A percentile compares a stretch with the other conserved stretches of the same genome.
These are phyloP conservation scores for Sialis lutaria DNA, from an alignment of 2,888 invertebrate species.

Conservation along the genomic window DNA sequence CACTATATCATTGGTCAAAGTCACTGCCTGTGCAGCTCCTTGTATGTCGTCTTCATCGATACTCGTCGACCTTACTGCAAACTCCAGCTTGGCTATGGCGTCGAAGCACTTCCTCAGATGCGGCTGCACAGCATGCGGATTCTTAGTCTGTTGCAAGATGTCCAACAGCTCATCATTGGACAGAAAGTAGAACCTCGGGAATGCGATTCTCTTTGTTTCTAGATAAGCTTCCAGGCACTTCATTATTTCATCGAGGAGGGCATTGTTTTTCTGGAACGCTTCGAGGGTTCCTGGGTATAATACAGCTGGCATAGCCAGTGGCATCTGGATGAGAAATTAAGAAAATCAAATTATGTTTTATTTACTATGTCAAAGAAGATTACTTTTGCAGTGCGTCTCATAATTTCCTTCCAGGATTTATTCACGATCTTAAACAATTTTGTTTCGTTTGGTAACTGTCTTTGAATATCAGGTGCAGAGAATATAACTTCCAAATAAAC, in stretches of 20 bases:
- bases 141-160: slow-evolving; percentile 54
- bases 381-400: slow-evolving; percentile 65
- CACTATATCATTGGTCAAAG: slow-evolving; percentile 63
- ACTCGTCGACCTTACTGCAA: slow-evolving; percentile 40
- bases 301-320: slow-evolving; percentile 66
- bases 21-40: slow-evolving; percentile 26
- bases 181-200: slow-evolving; percentile 66
- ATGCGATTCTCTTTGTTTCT: slow-evolving; percentile 74
- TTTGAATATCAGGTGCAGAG: slow-evolving; percentile 84
- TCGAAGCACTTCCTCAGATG: slow-evolving; percentile 83
- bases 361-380: not conserved
- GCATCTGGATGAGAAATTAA: slow-evolving; percentile 28
- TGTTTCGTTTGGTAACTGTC: slow-evolving; percentile 80
- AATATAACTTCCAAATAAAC: slow-evolving; percentile 89
- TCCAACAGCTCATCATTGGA: slow-evolving; percentile 81
- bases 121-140: slow-evolving; percentile 79
- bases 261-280: slow-evolving; percentile 52
- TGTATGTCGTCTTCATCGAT: slow-evolving; percentile 30
- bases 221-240: slow-evolving; percentile 80
- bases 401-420: slow-evolving; percentile 79
- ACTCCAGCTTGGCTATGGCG: slow-evolving; percentile 61
- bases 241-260: slow-evolving; percentile 70
- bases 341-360: not conserved
- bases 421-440: slow-evolving; percentile 73
- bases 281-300: slow-evolving; percentile 54